Evolutionary conservation across 1,140 invertebrate species (phyloP), one percentile per base, ranked within the genome.

Genomic region (Cydia pomonella): DNA sequence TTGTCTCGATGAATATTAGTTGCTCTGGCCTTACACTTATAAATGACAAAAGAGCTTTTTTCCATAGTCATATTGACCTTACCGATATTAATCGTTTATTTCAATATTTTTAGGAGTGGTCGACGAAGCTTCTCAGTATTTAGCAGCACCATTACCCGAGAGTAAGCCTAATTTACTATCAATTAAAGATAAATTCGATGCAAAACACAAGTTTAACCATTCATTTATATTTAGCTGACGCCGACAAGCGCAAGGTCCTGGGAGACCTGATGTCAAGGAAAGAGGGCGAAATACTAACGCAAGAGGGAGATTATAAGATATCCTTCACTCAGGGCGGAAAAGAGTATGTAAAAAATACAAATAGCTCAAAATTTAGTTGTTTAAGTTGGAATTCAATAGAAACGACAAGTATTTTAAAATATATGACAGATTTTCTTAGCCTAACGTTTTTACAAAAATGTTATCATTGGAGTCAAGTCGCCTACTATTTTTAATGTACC

Each of bases 251-350:
- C 2, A 75, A 72, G 21, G 76, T 89, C 16, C 73, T 89, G 53
- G 83, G 81, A 6, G 85, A 89, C 77, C 76, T 89, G 27, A 85
- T 89, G 85, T 81, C 80, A 4, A 79, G 81, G 21, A 83, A 85
- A 77, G 86, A 77, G 16, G 1, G 6, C 3, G n/a, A 16, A 16
- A 9, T 18, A 33, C n/a, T 69, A 3, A 27, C 64, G 18, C 27
- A 69, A 38, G 64, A 21, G n/a, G 64, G 29, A 5, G 29, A 18
- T 33, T 69, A 41, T 27, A 69, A 69, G 18, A 7, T 69, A 0
- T 18, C 27, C n/a, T 69, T 18, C 33, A 38, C 64, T 7, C 4
- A 69, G 29, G 64, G 64, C 16, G 64, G 64, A 33, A 69, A 69
- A 69, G 64, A 69, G 64, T 64, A 33, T 3, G 63, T 50, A 25